These are phyloP conservation scores for Bombyx mori DNA, from an alignment of 1,140 invertebrate genomes.

Conservation along the genomic window ASM3026992v2 NC_085125.1:12902501-12903000, in stretches of 20 bases:
- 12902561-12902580: constrained; percentile 1
- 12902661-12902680: constrained; percentile 3
- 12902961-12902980: no score
- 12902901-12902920: no score
- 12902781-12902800: no score
- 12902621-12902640: constrained; percentile 14
- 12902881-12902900: no score
- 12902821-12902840: no score
- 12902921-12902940: no score
- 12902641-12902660: constrained; percentile 1
- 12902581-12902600: constrained; percentile 15
- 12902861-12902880: no score
- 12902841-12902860: no score
- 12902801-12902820: no score
- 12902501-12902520: constrained; percentile 1
- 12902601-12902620: constrained; percentile 11
- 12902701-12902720: background rate
- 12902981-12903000: no score
- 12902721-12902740: background rate
- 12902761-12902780: no score
- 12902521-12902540: background rate
- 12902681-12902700: background rate
- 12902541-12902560: background rate
- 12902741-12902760: background rate
- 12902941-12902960: no score